Percentiles rank a stretch among this genome's conserved stretches.
Evolutionary conservation across 2,797 vertebrate species (phyloP).

Genomic region (Clarias platycephalus): DNA sequence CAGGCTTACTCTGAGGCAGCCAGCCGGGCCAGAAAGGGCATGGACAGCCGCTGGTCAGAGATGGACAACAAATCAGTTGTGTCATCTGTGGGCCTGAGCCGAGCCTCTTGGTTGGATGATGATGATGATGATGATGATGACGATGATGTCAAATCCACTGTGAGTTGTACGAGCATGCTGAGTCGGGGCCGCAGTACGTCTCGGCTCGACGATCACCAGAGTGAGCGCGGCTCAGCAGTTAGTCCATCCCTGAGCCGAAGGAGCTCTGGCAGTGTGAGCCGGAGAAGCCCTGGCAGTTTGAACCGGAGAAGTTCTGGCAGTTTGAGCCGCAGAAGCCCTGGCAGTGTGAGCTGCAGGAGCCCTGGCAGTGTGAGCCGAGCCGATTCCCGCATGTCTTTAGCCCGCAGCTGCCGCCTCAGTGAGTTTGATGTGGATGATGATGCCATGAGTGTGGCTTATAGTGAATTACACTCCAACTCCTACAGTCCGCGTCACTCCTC

Average conservation of each 20-base stretch:
- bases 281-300: slow-evolving; percentile 70
- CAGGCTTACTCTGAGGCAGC: slow-evolving; percentile 78
- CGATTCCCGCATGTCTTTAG: slow-evolving; percentile 77
- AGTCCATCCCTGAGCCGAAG: slow-evolving; percentile 66
- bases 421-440: slow-evolving; percentile 82
- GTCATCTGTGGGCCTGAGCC: slow-evolving; percentile 72
- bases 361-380: slow-evolving; percentile 72
- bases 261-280: slow-evolving; percentile 63
- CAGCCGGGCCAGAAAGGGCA: slow-evolving; percentile 73
- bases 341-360: too few species aligned
- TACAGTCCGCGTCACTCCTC: slow-evolving; percentile 79
- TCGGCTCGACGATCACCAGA: slow-evolving; percentile 65
- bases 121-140: slow-evolving; percentile 48
- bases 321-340: slow-evolving; percentile 67
- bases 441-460: slow-evolving; percentile 69
- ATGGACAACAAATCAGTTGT: slow-evolving; percentile 78
- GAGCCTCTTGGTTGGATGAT: slow-evolving; percentile 71
- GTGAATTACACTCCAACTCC: slow-evolving; percentile 58
- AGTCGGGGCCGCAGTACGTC: slow-evolving; percentile 69
- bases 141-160: slow-evolving; percentile 72
- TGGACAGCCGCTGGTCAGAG: slow-evolving; percentile 83
- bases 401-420: slow-evolving; percentile 78
- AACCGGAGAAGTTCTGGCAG: slow-evolving; percentile 54
- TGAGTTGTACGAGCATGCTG: slow-evolving; percentile 69
- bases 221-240: slow-evolving; percentile 60